Percentiles rank a stretch among this genome's conserved stretches.
These are phyloP conservation scores for Heliconius hermathena DNA, from an alignment of 1,140 invertebrate genomes.

Conservation along the genomic window DNA sequence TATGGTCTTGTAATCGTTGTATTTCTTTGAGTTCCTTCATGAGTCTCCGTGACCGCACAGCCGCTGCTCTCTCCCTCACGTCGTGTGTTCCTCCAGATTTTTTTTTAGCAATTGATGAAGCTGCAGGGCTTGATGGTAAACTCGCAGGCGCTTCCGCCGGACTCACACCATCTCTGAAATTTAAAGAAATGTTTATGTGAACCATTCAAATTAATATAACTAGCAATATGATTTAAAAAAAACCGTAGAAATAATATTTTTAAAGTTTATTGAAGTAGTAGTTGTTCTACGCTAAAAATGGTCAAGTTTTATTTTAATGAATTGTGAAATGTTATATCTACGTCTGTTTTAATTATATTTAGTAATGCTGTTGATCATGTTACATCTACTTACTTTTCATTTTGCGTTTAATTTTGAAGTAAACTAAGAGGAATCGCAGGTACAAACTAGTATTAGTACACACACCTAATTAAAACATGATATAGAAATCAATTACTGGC, in stretches of 20 bases:
- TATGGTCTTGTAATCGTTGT: slow-evolving; percentile 85
- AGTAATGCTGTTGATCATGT: neutral
- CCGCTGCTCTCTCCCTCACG: slow-evolving; percentile 67
- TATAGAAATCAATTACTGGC: neutral
- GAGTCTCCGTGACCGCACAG: slow-evolving; percentile 86
- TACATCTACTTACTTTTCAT: neutral
- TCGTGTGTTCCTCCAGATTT: slow-evolving; percentile 66
- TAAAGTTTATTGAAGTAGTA: too few relatives aligned
- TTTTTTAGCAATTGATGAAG: slow-evolving; percentile 71
- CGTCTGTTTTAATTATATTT: neutral
- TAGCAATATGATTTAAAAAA: too few relatives aligned
- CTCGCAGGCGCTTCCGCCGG: slow-evolving; percentile 82
- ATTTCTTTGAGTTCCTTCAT: slow-evolving; percentile 98
- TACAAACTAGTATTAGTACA: neutral
- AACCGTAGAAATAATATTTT: too few relatives aligned
- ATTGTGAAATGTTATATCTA: too few relatives aligned
- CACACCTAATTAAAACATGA: neutral
- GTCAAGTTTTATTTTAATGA: too few relatives aligned
- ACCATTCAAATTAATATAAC: too few relatives aligned
- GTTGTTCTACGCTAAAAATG: too few relatives aligned
- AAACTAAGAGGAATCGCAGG: neutral
- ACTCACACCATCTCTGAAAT: slow-evolving; percentile 84
- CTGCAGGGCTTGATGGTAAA: slow-evolving; percentile 80
- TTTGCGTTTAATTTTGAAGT: neutral
- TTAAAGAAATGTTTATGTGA: neutral